These are phyloP conservation scores for Pyrochroa serraticornis DNA, from an alignment of 2,888 invertebrate genomes.

Conservation along the genomic window DNA sequence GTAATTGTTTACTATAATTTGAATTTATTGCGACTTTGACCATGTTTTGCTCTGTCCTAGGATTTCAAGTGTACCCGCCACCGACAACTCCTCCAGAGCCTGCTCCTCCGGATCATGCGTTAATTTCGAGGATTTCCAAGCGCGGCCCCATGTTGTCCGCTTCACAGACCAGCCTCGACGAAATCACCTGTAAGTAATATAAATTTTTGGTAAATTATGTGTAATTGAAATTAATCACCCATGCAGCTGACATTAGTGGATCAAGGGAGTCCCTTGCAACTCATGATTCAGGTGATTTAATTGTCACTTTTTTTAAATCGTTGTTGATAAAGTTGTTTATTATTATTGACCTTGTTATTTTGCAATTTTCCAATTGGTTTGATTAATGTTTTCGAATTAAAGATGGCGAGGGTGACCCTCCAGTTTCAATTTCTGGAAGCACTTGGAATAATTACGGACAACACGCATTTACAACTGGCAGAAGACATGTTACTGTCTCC, in stretches of 20 bases:
- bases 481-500: slow-evolving; percentile 65
- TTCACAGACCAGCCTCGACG: slow-evolving; percentile 69
- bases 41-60: slow-evolving; percentile 53
- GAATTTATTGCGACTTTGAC: too few relatives aligned
- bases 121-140: slow-evolving; percentile 59
- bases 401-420: slow-evolving; percentile 54
- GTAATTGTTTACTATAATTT: too few relatives aligned
- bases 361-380: slow-evolving; percentile 16
- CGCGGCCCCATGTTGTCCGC: slow-evolving; percentile 59
- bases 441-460: slow-evolving; percentile 71
- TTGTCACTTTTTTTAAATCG: slow-evolving; percentile 14
- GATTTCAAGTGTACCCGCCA: slow-evolving; percentile 83
- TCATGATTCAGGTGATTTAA: slow-evolving; percentile 76
- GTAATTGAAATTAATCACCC: slow-evolving; percentile 18
- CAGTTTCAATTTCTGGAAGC: slow-evolving; percentile 56
- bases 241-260: slow-evolving; percentile 76
- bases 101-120: slow-evolving; percentile 76
- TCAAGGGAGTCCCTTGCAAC: slow-evolving; percentile 81
- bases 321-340: background rate
- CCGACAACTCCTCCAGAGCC: slow-evolving; percentile 86
- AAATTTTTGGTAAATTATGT: slow-evolving; percentile 6
- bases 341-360: background rate
- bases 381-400: slow-evolving; percentile 18
- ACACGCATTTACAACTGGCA: slow-evolving; percentile 74
- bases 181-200: slow-evolving; percentile 65